Evolutionary conservation across 2,888 invertebrate genomes (phyloP), one percentile per base, ranked within the genome.

Genomic region (Ametastegia equiseti): DNA sequence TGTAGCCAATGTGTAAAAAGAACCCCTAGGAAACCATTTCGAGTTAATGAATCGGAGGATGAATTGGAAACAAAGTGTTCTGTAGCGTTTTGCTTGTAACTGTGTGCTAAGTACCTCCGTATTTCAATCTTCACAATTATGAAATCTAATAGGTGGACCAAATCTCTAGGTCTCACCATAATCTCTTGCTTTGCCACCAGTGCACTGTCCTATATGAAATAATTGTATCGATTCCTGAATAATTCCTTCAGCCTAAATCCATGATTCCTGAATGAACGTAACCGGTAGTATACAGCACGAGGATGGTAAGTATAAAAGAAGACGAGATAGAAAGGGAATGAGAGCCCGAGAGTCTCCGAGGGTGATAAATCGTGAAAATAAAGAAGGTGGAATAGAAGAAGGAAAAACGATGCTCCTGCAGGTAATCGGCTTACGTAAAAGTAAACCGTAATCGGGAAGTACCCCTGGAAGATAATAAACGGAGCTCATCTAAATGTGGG

Each of bases 361-460:
- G n/a, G 50, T 75, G 75, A 75, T 36, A 50, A 75, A 75, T 75
- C 50, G 54, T 5, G 50, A 23, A 54, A 75, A 36, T 15, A 54
- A 54, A 71, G 71, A 15, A 47, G 71, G 45, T 7, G 6, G 19
- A 19, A 47, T 7, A 54, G 33, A 54, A 50, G 54, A 36, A n/a
- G 75, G 36, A 54, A 36, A 75, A 75, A 54, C 50, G 50, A 75
- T 75, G 50, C 54, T 54, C 75, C 54, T n/a, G 78, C 39, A 63
- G 63, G 78, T 78, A 78, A 78, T 78, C 78, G 60, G 78, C 78
- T 78, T 78, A 78, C 78, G 42, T 78, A 42, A 78, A 78, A 78
- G 78, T 78, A 60, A 39, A 78, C 60, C 60, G 78, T 78, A 78
- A 78, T 78, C 78, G 78, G 23, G 60, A 42, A 57, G 78, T 60